Evolutionary conservation across 37 sponge, comb jelly and placozoan genomes (phyloP).

Genomic region (Amphimedon queenslandica): DNA sequence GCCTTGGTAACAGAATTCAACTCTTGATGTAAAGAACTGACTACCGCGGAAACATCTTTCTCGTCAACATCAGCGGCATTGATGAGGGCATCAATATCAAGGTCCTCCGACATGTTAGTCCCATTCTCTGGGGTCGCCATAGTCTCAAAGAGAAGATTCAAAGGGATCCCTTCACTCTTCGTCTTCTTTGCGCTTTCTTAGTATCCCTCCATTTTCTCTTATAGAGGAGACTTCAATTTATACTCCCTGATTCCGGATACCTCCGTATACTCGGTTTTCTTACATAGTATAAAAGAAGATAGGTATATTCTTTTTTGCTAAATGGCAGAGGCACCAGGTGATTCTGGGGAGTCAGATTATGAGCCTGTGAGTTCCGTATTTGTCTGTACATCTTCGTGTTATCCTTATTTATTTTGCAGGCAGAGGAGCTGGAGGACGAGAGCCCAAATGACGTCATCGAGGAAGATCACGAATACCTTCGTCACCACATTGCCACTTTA

Average conservation of each 20-base stretch:
- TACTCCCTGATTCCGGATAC: constrained; percentile 17
- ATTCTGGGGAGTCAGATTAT: constrained; percentile 26
- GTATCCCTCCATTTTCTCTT: constrained; percentile 21
- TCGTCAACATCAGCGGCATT: constrained; percentile 25
- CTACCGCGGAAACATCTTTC: constrained; percentile 18
- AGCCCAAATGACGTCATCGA: constrained; percentile 12
- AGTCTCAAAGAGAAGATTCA: constrained; percentile 17
- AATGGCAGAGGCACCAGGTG: constrained; percentile 44
- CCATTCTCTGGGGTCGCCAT: constrained; percentile 26
- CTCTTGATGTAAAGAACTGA: constrained; percentile 4
- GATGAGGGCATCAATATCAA: constrained; percentile 27
- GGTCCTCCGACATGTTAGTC: constrained; percentile 6
- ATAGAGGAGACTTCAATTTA: constrained; percentile 12
- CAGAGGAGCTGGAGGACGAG: background rate
- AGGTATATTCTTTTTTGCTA: background rate
- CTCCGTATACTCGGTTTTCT: constrained; percentile 15
- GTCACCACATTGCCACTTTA: constrained; percentile 28
- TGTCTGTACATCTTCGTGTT: background rate
- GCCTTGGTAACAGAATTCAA: background rate
- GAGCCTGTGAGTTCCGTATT: constrained; percentile 24
- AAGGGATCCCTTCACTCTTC: constrained; percentile 18
- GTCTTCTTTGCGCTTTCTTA: constrained; percentile 6
- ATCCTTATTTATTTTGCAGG: background rate
- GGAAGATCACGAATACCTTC: constrained; percentile 22
- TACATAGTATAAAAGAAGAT: background rate